phyloP scores from a whole-genome alignment of 2,797 vertebrate species.

The Esox masquinongy region DNA sequence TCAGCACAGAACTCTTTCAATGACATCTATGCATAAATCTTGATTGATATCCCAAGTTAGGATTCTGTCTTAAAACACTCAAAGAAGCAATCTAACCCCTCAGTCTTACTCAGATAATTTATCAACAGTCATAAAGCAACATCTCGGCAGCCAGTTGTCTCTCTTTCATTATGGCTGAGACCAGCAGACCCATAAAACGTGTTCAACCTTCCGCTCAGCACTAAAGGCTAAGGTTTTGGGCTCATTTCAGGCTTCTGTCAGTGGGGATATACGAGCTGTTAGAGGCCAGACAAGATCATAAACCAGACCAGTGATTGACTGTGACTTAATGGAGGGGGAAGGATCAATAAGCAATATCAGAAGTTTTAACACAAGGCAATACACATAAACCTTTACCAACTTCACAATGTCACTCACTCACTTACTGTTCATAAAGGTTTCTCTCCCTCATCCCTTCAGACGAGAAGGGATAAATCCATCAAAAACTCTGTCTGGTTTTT shows the following conservation, averaged over 20 bases:
- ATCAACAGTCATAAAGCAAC: background rate
- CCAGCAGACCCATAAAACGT: constrained; percentile 60
- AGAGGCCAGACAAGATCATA: constrained; percentile 66
- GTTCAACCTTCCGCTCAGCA: constrained; percentile 56
- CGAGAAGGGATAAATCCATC: constrained; percentile 73
- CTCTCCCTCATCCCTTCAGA: constrained; percentile 57
- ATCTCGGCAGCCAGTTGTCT: constrained; percentile 23
- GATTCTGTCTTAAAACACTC: background rate
- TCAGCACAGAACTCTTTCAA: background rate
- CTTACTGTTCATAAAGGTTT: constrained; percentile 78
- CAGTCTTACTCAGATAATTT: background rate
- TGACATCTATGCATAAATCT: background rate
- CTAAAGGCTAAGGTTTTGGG: constrained; percentile 55
- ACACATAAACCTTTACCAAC: constrained; percentile 77
- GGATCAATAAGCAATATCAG: constrained; percentile 81
- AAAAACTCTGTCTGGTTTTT: constrained; percentile 68
- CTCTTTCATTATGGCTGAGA: constrained; percentile 53
- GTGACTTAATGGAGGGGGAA: constrained; percentile 72
- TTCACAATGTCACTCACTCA: constrained; percentile 80
- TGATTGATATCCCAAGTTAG: background rate
- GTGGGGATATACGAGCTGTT: constrained; percentile 56
- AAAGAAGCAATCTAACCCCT: background rate
- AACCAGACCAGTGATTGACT: constrained; percentile 66
- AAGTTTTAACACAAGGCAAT: constrained; percentile 73
- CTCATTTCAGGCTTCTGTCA: constrained; percentile 56